Evolutionary conservation across 2,797 vertebrate genomes (phyloP).

Genomic region (Trachurus trachurus): DNA sequence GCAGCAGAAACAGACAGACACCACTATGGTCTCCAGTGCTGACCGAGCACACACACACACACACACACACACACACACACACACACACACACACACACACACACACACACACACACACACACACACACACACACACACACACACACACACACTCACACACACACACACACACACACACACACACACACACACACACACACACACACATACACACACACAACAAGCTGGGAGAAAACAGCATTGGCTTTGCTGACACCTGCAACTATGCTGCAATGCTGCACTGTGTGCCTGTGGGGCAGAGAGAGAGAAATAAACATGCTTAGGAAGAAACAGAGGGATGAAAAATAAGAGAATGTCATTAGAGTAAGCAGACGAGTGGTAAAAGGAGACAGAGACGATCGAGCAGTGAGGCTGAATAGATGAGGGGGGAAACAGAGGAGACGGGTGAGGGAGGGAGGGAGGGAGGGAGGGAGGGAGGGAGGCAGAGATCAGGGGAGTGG

Average conservation of each 20-base stretch:
- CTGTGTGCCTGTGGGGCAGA: constrained; percentile 9
- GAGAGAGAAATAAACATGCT: constrained; percentile 54
- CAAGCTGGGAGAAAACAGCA: constrained; percentile 38
- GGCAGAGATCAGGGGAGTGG: constrained; percentile 43
- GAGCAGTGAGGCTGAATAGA: constrained; percentile 72
- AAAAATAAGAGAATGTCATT: constrained; percentile 44
- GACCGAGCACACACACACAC: constrained; percentile 34
- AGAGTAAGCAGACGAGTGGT: constrained; percentile 45
- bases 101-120: constrained; percentile 23
- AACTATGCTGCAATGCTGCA: constrained; percentile 53
- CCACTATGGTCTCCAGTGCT: constrained; percentile 26
- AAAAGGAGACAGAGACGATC: constrained; percentile 48
- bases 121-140: constrained; percentile 17
- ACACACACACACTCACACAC: constrained; percentile 15
- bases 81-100: constrained; percentile 38
- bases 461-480: too few relatives aligned
- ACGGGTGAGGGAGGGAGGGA: constrained; percentile 54
- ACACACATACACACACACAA: neutral
- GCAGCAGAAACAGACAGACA: constrained; percentile 13
- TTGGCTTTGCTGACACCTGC: constrained; percentile 64
- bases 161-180: constrained; percentile 17
- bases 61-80: constrained; percentile 23
- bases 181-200: constrained; percentile 17
- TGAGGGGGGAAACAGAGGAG: constrained; percentile 59
- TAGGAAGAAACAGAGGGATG: constrained; percentile 27